Evolutionary conservation across 1,140 invertebrate species (phyloP), one percentile per base, ranked within the genome.

Genomic region (Brachionus angularis): DNA sequence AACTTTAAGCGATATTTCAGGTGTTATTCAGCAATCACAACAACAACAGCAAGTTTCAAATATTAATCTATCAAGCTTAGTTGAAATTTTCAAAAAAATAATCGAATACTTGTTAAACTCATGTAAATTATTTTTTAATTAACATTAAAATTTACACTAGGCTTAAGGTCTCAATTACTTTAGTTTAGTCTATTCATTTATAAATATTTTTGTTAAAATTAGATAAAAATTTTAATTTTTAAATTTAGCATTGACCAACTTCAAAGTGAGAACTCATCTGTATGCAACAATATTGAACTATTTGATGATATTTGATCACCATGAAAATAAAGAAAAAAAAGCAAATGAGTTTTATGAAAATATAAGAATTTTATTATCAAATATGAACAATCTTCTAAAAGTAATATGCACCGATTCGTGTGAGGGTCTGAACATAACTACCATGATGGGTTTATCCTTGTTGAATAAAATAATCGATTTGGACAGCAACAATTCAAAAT

Each of bases 391-490:
- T 33, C 29, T 67, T n/a, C 31, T 67, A 0, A 46, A 50, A 36
- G 33, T 67, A 14, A 7, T 67, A 4, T 67, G 62, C 16, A 33
- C 62, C 3, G 62, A 67, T 14, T 46, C 62, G 47, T 67, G 62
- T n/a, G 62, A 67, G n/a, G 62, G 62, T 10, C 18, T 67, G 10
- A 67, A 67, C 31, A 50, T 67, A 34, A 46, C 44, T 8, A 67
- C 62, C 27, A 67, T 67, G 62, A 67, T 67, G 62, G 62, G 62
- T 36, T 23, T 67, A 18, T 27, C 42, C 18, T n/a, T 67, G 8
- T 25, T 67, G 1, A 67, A 67, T 31, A 46, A 50, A 36, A 46
- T 67, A 16, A 67, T 46, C 12, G 62, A 50, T 36, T 25, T 47
- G 10, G 62, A 67, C 44, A 18, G 10, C 2, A 50, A 27, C 8